Evolutionary conservation across 2,113 vertebrate genomes (phyloP).

Genomic region (Delphinapterus leucas): DNA sequence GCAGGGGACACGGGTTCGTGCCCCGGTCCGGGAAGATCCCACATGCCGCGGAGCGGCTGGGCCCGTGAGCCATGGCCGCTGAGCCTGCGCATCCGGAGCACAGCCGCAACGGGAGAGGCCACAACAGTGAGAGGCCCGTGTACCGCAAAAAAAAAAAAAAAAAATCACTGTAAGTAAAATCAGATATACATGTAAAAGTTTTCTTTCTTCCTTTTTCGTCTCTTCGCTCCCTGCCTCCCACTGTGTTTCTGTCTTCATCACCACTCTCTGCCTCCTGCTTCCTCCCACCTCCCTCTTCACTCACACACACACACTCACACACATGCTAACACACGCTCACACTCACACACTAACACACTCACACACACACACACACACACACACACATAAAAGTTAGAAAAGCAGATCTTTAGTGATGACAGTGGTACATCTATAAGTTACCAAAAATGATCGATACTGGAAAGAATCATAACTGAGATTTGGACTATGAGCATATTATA

Average conservation of each 20-base stretch:
- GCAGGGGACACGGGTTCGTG: no score
- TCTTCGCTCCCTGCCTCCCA: neutral
- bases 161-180: neutral
- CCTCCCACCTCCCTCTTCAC: neutral
- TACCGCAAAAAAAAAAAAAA: no score
- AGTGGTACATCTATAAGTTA: neutral
- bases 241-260: neutral
- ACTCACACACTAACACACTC: no score
- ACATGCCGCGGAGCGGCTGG: no score
- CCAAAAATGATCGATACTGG: neutral
- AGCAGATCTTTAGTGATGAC: neutral
- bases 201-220: neutral
- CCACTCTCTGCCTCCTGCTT: neutral
- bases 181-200: neutral
- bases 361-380: rapidly evolving
- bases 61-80: no score
- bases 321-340: no score
- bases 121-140: no score
- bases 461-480: neutral
- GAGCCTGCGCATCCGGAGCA: no score
- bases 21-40: no score
- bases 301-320: no score
- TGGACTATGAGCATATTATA: neutral
- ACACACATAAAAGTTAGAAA: neutral
- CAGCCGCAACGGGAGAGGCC: no score